Evolutionary conservation across 2,797 vertebrate genomes (phyloP).

Genomic region (Rhinatrema bivittatum): DNA sequence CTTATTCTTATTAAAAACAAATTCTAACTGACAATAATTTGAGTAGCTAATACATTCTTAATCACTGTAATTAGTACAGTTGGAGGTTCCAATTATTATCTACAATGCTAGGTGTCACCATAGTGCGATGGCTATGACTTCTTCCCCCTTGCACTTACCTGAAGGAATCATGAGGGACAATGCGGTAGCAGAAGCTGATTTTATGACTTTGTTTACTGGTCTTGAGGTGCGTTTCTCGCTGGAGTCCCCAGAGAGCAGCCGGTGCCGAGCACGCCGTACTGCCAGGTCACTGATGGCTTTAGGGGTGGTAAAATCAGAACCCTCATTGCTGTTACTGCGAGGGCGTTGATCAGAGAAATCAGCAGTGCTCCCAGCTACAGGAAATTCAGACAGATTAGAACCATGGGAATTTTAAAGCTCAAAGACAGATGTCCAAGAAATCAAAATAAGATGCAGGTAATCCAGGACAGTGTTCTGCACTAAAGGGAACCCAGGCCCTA

Average conservation of each 20-base stretch:
- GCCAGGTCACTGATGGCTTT: conserved; percentile 94
- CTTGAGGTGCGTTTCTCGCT: conserved; percentile 75
- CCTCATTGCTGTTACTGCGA: conserved; percentile 51
- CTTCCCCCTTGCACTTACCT: conserved; percentile 75
- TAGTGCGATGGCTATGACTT: no score
- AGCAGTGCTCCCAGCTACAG: conserved; percentile 63
- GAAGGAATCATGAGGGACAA: conserved; percentile 93
- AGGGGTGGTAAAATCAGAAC: conserved; percentile 64
- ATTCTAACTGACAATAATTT: no score
- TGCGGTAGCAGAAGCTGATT: conserved; percentile 89
- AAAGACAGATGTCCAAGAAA: no score
- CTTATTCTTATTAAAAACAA: no score
- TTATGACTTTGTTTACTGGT: conserved; percentile 94
- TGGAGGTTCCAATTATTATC: no score
- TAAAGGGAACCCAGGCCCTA: no score
- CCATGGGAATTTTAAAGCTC: conserved; percentile 36
- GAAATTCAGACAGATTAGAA: conserved; percentile 48
- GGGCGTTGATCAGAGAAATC: conserved; percentile 58
- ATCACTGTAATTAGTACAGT: no score
- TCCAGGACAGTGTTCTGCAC: no score
- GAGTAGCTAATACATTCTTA: no score
- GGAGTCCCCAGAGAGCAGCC: conserved; percentile 85
- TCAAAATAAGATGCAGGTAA: no score
- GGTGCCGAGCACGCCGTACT: conserved; percentile 85
- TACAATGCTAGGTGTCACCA: no score